Evolutionary conservation across 2,113 vertebrate genomes (phyloP).

Genomic region (Diadophis punctatus): DNA sequence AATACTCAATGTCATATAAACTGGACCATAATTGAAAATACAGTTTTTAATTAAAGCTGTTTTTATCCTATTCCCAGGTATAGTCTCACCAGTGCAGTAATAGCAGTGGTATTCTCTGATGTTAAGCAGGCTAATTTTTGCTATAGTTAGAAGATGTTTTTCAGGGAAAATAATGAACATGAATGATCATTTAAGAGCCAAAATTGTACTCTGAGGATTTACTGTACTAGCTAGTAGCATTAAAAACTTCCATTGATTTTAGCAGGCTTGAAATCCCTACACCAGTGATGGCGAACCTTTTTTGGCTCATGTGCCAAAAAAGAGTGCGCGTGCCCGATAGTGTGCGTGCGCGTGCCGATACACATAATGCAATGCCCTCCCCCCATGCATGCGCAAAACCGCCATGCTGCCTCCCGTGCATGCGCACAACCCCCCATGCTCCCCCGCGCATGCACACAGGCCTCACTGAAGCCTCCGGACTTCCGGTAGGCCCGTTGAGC

Average conservation of each 20-base stretch:
- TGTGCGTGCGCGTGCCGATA: no score
- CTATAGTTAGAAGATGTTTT: neutral
- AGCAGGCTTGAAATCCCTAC: neutral
- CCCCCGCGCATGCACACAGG: no score
- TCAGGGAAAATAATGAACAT: neutral
- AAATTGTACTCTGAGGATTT: neutral
- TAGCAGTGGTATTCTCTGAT: neutral
- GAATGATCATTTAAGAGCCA: neutral
- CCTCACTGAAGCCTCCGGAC: no score
- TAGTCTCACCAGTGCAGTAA: neutral
- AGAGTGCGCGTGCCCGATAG: no score
- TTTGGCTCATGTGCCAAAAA: no score
- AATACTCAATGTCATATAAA: conserved; percentile 12
- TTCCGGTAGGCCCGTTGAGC: no score
- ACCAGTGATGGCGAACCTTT: no score
- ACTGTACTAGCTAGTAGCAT: neutral
- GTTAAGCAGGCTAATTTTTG: neutral
- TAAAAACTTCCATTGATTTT: neutral
- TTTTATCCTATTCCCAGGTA: neutral
- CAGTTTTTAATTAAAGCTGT: neutral
- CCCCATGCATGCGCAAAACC: no score
- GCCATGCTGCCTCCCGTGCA: no score
- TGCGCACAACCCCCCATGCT: no score
- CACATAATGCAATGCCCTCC: no score
- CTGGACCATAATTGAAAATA: neutral